Base-by-base conservation (phyloP, 2,113 vertebrate species). In the Nyctereutes procyonoides region DNA sequence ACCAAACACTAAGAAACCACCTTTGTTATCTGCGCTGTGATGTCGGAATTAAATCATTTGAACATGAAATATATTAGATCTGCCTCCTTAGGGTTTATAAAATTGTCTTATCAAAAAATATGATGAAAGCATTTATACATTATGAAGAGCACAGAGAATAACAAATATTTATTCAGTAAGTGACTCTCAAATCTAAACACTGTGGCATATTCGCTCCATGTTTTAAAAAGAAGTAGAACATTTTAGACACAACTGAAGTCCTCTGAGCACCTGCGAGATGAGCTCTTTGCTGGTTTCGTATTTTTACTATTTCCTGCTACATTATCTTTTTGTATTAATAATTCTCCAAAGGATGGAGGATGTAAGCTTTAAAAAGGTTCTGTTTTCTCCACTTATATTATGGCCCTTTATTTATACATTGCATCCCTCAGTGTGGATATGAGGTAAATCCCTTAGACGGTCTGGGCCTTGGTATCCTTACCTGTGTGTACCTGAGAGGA, bases 61-160 rank as follows among this genome's bases (percentile, higher is more conserved):
- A 96, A 97, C 74, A 53, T 95, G 73, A 63, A 91, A 86, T 58
- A 90, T 11, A 8, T 62, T 84, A 94, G 67, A 87, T 98, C 94
- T 0, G 0, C 94, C 97, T 99, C 98, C 98, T 98, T 93, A 93
- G 97, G 97, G 93, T 98, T 98, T 98, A 98, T 98, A 97, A 98
- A 98, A 98, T 98, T 92, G 86, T 98, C 93, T 98, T 97, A 97
- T 94, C 94, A 97, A 98, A 98, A 89, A 38, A 73, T 69, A 86
- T 58, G 24, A 43, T 77, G 62, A 35, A 35, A 32, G 32, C 77
- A 20, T 32, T 93, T 93, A 62, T 53, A 38, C 22, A 26, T 58
- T 19, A 48, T 28, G 32, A 28, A 93, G 58, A 86, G 58, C 62
- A 81, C 1, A 91, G 30, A 87, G 51, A 77, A 55, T n/a, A 82